phyloP scores from a whole-genome alignment of 2,888 invertebrate species.

The Dicyrtomina minuta region DNA sequence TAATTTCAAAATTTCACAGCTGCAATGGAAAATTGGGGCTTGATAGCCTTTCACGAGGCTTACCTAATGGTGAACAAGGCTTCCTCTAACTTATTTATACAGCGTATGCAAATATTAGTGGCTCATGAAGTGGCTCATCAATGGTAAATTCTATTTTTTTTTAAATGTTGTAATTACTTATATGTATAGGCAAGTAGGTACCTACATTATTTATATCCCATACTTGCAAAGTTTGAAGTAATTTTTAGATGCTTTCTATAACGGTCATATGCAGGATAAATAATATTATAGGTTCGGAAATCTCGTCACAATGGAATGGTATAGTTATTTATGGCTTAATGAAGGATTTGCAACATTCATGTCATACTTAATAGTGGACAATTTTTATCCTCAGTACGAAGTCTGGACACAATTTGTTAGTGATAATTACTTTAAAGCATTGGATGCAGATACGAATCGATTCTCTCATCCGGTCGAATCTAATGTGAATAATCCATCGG shows the following conservation, averaged over 20 bases:
- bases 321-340: conserved; percentile 94
- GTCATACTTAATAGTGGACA: conserved; percentile 89
- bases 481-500: conserved; percentile 90
- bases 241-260: conserved; percentile 54
- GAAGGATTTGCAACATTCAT: conserved; percentile 96
- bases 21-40: conserved; percentile 98
- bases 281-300: conserved; percentile 75
- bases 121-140: conserved; percentile 68
- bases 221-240: background rate
- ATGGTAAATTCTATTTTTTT: conserved; percentile 63
- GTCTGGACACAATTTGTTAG: conserved; percentile 97
- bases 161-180: too few relatives aligned
- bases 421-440: conserved; percentile 78
- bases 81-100: conserved; percentile 79
- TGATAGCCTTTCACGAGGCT: conserved; percentile 85
- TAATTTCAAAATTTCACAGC: conserved; percentile 68
- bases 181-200: too few relatives aligned
- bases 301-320: conserved; percentile 97
- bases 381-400: conserved; percentile 75
- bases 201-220: too few relatives aligned
- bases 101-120: conserved; percentile 80
- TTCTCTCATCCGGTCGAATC: conserved; percentile 94
- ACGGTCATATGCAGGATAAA: conserved; percentile 59
- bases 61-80: conserved; percentile 79
- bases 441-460: conserved; percentile 82